These are phyloP conservation scores for Digitonthophagus gazella DNA, from an alignment of 2,888 invertebrate genomes.

Conservation along the genomic window DNA sequence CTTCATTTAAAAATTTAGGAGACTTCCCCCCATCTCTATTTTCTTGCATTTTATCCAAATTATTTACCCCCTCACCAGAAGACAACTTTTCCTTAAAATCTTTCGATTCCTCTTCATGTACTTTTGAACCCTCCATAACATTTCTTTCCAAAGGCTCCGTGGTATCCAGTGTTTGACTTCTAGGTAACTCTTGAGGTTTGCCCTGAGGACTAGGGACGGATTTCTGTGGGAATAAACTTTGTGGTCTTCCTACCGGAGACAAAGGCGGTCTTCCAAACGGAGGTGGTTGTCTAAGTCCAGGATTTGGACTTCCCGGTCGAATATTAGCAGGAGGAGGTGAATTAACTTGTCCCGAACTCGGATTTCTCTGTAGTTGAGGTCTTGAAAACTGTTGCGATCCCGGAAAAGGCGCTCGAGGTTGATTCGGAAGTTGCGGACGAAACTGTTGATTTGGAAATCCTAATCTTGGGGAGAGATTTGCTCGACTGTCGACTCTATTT, in stretches of 20 bases:
- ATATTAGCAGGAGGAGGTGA: slow-evolving; percentile 25
- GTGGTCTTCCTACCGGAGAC: slow-evolving; percentile 35
- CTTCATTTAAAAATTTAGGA: not conserved
- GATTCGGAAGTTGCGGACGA: slow-evolving; percentile 43
- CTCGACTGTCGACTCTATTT: slow-evolving; percentile 52
- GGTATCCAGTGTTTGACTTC: slow-evolving; percentile 46
- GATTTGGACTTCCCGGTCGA: slow-evolving; percentile 29
- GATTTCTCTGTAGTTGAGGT: slow-evolving; percentile 37
- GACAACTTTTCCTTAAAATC: slow-evolving; percentile 1
- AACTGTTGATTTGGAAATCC: slow-evolving; percentile 41
- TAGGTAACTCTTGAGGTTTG: slow-evolving; percentile 3
- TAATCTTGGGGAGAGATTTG: slow-evolving; percentile 42
- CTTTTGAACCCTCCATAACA: slow-evolving; percentile 37
- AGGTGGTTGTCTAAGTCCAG: slow-evolving; percentile 29
- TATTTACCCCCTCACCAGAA: not conserved
- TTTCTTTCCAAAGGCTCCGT: slow-evolving; percentile 44
- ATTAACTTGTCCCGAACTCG: slow-evolving; percentile 24
- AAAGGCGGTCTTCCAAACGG: slow-evolving; percentile 36
- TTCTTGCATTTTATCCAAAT: not conserved
- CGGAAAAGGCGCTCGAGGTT: slow-evolving; percentile 28
- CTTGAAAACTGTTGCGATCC: slow-evolving; percentile 41
- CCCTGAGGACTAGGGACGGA: slow-evolving; percentile 53
- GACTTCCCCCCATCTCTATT: not conserved
- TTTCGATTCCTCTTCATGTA: slow-evolving; percentile 37
- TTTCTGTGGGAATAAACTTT: slow-evolving; percentile 51